Conservation (phyloP, 2,888 invertebrate species). For the Amphimallon solstitiale region DNA sequence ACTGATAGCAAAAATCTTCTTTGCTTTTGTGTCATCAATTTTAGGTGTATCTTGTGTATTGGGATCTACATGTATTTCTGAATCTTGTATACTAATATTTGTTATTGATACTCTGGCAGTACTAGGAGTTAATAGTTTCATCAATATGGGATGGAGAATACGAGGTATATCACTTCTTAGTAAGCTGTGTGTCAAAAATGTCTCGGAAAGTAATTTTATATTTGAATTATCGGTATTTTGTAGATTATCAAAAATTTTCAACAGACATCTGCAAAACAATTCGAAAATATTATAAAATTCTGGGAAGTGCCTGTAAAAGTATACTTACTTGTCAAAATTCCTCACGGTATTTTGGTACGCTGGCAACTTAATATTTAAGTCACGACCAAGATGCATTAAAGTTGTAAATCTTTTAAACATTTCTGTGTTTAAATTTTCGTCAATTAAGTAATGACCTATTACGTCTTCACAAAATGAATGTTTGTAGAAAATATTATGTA, state of each 20-base stretch:
- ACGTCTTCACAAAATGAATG: constrained; percentile 75
- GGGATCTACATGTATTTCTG: constrained; percentile 54
- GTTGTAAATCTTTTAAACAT: constrained; percentile 73
- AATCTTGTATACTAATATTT: constrained; percentile 70
- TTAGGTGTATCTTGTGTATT: constrained; percentile 52
- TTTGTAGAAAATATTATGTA: constrained; percentile 76
- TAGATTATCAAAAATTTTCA: constrained; percentile 78
- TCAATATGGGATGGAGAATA: constrained; percentile 79
- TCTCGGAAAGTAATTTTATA: constrained; percentile 73
- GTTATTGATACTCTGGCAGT: constrained; percentile 85
- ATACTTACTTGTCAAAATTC: constrained; percentile 70
- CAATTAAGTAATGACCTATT: constrained; percentile 67
- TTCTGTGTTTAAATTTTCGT: constrained; percentile 65
- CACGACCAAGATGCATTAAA: constrained; percentile 82
- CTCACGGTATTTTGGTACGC: constrained; percentile 61
- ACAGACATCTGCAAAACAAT: constrained; percentile 68
- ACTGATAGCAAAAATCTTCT: constrained; percentile 83
- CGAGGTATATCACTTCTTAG: constrained; percentile 81
- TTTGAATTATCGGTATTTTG: constrained; percentile 68
- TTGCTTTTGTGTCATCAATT: constrained; percentile 57
- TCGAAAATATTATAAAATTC: constrained; percentile 8
- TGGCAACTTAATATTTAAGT: constrained; percentile 68
- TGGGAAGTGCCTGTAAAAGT: neutral
- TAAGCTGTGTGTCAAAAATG: constrained; percentile 80
- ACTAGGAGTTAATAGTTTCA: constrained; percentile 79